A percentile compares a stretch with the other conserved stretches of the same genome.
These are phyloP conservation scores for Aplysia californica DNA, from an alignment of 1,140 invertebrate genomes.

Conservation along the genomic window DNA sequence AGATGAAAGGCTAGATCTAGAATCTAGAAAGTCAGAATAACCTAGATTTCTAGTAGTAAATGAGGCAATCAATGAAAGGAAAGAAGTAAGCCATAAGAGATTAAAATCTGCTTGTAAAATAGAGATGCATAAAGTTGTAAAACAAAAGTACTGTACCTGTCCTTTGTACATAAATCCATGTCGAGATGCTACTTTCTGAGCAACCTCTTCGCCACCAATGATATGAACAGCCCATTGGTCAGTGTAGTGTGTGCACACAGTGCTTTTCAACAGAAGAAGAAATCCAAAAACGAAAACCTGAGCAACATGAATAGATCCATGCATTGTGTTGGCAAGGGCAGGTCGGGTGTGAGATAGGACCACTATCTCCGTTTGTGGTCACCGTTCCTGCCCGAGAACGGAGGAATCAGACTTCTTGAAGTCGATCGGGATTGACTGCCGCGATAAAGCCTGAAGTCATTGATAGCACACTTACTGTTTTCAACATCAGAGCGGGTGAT, in stretches of 20 bases:
- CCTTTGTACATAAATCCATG: conserved; percentile 52
- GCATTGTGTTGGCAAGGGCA: conserved; percentile 40
- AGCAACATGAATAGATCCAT: conserved; percentile 41
- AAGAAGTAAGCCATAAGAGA: not conserved
- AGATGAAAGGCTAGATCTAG: not conserved
- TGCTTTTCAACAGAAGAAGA: conserved; percentile 37
- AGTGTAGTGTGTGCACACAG: conserved; percentile 43
- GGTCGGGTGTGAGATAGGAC: conserved; percentile 28
- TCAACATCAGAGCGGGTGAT: too few species aligned
- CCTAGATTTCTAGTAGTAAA: not conserved
- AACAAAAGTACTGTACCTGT: too few species aligned
- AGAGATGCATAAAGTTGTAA: too few species aligned
- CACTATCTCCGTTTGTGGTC: conserved; percentile 4
- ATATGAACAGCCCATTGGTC: conserved; percentile 55
- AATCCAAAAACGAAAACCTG: conserved; percentile 45
- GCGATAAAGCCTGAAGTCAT: too few species aligned
- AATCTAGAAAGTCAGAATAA: not conserved
- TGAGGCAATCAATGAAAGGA: not conserved
- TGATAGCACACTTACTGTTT: too few species aligned
- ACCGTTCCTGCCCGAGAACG: conserved; percentile 10
- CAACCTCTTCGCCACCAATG: conserved; percentile 48
- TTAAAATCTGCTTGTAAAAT: conserved; percentile 14
- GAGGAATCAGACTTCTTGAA: not conserved
- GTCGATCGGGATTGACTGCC: too few species aligned
- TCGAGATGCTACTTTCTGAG: conserved; percentile 42